Evolutionary conservation across 2,797 vertebrate species (phyloP).

Genomic region (Glyptemys insculpta): DNA sequence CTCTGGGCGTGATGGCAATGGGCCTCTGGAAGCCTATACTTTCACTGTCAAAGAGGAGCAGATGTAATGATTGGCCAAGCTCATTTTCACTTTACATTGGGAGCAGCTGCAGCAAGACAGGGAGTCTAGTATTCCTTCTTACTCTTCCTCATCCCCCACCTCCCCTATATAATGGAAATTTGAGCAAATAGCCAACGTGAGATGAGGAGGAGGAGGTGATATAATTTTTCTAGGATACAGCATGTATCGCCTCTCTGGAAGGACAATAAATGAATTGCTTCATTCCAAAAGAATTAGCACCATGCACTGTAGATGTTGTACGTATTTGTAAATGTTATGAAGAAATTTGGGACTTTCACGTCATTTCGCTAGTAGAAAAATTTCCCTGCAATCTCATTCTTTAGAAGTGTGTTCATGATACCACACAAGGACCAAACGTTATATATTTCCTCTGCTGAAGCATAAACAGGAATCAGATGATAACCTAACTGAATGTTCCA

Average conservation of each 20-base stretch:
- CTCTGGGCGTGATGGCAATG: not conserved
- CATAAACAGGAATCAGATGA: not conserved
- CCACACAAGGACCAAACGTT: not conserved
- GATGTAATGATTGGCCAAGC: not conserved
- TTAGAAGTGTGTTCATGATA: not conserved
- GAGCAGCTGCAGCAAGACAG: not conserved
- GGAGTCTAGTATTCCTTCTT: not conserved
- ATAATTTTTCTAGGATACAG: not conserved
- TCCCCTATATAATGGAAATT: not conserved
- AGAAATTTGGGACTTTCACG: not conserved
- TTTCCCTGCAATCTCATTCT: not conserved
- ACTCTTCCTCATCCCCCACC: not conserved
- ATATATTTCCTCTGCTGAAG: not conserved
- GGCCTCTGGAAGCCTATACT: not conserved
- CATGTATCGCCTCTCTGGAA: not conserved
- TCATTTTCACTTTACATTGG: not conserved
- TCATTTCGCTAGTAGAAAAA: not conserved
- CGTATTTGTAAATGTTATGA: not conserved
- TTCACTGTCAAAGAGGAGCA: not conserved
- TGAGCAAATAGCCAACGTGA: not conserved
- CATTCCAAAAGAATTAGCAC: slow-evolving; percentile 19
- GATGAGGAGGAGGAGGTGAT: not conserved
- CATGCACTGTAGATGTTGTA: not conserved
- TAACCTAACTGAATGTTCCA: not conserved
- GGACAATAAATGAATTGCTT: not conserved